Evolutionary conservation across 2,113 vertebrate species (phyloP), one percentile per base, ranked within the genome.

Genomic region (Hippolais icterina): DNA sequence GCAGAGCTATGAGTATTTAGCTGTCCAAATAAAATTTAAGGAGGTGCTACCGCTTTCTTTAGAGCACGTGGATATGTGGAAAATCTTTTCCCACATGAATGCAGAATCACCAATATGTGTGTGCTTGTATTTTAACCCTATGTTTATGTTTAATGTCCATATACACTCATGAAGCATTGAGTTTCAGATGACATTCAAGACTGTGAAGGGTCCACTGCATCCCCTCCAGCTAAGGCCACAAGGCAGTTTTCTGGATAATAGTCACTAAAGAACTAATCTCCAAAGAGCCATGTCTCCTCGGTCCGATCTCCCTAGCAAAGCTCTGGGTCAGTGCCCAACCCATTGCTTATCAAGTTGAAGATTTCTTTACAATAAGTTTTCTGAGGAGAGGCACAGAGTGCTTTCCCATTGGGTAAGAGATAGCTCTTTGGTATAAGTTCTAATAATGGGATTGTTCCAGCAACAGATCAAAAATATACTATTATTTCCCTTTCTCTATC

Each of bases 1-100:
- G 66, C 10, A 76, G 19, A 52, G 13, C 8, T 28, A 3, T 42
- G 42, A 69, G 17, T 24, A 47, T 64, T 89, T 57, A 49, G 11
- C 75, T 52, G 31, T 44, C 59, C 56, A 44, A 27, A 10, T 53
- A 25, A 47, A 39, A 47, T 29, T 46, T 23, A 46, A 31, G 49
- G 35, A 83, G 23, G 6, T 82, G 28, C 23, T 44, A 9, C 16
- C 0, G 0, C 18, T 81, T 74, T 25, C 13, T 42, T 84, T 49
- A 46, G 42, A 17, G 7, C 13, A 50, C 0, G 0, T 24, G 23
- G 18, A 33, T 69, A 20, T 18, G n/a, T 11, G 20, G 25, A 68
- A 68, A 49, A 6, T 27, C 8, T 71, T 91, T 59, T 75, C 47
- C 7, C 18, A 19, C 6, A 7, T 13, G 24, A 53, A 28, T 4